Evolutionary conservation across 2,797 vertebrate genomes (phyloP), one percentile per base, ranked within the genome.

Genomic region (Poecilia gillii): DNA sequence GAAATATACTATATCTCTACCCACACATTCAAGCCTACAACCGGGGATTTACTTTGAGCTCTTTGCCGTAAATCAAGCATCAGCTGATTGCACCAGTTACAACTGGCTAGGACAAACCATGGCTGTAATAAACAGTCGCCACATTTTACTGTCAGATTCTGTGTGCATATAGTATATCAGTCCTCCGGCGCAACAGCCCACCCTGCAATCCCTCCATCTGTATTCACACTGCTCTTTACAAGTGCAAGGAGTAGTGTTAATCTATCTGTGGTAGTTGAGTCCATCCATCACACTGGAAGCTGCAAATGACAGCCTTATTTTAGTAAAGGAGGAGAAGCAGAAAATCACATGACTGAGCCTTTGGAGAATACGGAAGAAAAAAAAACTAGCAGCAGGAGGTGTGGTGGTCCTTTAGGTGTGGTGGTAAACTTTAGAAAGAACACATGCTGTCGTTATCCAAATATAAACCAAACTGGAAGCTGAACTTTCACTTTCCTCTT

Each of bases 271-370:
- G 36, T 33, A 75, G 82, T 77, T 45, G 36, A 55, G 87, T 91
- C 84, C 68, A 76, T 83, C 76, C 28, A 76, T 86, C 81, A 82
- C 62, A 64, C 82, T 41, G 57, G 77, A 85, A 74, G 82, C 84
- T 86, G 85, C 81, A 85, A 84, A 77, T 92, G 88, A 88, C 18
- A 55, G 72, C 28, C 73, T 88, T 79, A 83, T 84, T 80, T 70
- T 59, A 47, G 73, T 25, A 68, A 81, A 87, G 78, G 79, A 83
- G 81, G 62, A 79, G 36, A 68, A 79, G 86, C 81, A 84, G 82
- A 84, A 87, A 88, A 88, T 85, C 80, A 81, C 79, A 87, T 46
- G 47, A 75, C 14, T 76, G 74, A 83, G 79, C 62, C 88, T 70
- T 87, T 81, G 75, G 88, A 90, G 85, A 80, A 78, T 77, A 36